phyloP scores from a whole-genome alignment of 2,797 vertebrate genomes.

The Hoplostethus atlanticus region DNA sequence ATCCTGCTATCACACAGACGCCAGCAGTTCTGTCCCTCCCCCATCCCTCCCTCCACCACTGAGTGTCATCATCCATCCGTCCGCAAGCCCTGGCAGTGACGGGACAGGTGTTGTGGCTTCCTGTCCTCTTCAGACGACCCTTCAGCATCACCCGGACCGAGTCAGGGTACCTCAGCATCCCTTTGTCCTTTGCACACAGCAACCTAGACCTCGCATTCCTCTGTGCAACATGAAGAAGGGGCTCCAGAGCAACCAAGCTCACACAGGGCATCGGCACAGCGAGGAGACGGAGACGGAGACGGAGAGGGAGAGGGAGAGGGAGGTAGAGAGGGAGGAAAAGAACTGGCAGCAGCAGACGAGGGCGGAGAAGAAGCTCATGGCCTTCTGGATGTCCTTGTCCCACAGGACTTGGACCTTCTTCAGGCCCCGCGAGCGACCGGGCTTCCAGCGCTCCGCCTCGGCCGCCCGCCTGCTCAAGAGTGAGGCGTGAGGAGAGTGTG shows the following conservation, averaged over 20 bases:
- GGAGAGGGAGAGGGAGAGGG: slow-evolving; percentile 48
- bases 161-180: too few relatives aligned
- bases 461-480: slow-evolving; percentile 79
- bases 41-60: slow-evolving; percentile 27
- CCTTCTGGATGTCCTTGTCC: slow-evolving; percentile 80
- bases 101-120: background rate
- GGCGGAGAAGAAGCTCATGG: slow-evolving; percentile 80
- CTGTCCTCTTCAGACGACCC: slow-evolving; percentile 9
- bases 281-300: slow-evolving; percentile 46
- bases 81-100: slow-evolving; percentile 36
- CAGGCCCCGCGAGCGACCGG: slow-evolving; percentile 64
- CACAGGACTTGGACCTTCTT: slow-evolving; percentile 78
- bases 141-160: background rate
- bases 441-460: slow-evolving; percentile 73
- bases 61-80: slow-evolving; percentile 14
- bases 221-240: slow-evolving; percentile 66
- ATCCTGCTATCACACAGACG: slow-evolving; percentile 26
- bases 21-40: slow-evolving; percentile 4
- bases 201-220: background rate
- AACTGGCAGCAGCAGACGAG: slow-evolving; percentile 48
- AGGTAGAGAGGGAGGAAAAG: slow-evolving; percentile 35
- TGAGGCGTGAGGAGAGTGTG: slow-evolving; percentile 72
- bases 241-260: slow-evolving; percentile 43
- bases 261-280: slow-evolving; percentile 17
- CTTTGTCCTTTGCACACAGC: too few relatives aligned